Conservation (phyloP, 2,113 vertebrate species). For the Orcinus orca region DNA sequence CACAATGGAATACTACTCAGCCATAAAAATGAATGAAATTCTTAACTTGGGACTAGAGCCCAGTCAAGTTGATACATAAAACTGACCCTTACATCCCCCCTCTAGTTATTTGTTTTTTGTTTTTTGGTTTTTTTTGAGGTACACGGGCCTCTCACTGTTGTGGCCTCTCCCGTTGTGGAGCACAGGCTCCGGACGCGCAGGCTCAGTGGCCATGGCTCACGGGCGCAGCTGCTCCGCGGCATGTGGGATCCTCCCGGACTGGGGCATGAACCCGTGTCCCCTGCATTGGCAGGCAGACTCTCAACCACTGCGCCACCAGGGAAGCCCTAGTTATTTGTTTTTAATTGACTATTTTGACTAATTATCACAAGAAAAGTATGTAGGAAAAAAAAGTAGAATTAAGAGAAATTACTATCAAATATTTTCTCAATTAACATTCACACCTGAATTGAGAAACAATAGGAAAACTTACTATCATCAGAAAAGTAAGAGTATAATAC, state of each 20-base stretch:
- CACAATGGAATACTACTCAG: background rate
- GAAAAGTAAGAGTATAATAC: background rate
- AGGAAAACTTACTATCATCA: background rate
- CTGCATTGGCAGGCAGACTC: no score
- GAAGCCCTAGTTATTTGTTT: background rate
- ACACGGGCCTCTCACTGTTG: no score
- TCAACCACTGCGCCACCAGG: no score
- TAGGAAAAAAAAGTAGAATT: background rate
- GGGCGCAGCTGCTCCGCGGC: no score
- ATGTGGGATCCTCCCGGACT: no score
- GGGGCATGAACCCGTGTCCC: no score
- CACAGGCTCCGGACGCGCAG: no score
- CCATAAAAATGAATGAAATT: background rate
- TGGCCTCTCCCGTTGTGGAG: no score
- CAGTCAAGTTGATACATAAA: background rate
- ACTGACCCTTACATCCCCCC: background rate
- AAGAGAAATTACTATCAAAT: background rate
- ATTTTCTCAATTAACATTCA: conserved; percentile 19
- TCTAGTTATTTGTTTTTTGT: background rate
- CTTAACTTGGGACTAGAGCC: background rate
- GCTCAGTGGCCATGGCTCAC: no score
- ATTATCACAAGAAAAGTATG: background rate
- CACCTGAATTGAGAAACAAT: background rate
- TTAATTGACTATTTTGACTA: background rate
- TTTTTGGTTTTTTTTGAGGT: no score